Evolutionary conservation across 2,797 vertebrate genomes (phyloP), one percentile per base, ranked within the genome.

Genomic region (Prunella strophiata): DNA sequence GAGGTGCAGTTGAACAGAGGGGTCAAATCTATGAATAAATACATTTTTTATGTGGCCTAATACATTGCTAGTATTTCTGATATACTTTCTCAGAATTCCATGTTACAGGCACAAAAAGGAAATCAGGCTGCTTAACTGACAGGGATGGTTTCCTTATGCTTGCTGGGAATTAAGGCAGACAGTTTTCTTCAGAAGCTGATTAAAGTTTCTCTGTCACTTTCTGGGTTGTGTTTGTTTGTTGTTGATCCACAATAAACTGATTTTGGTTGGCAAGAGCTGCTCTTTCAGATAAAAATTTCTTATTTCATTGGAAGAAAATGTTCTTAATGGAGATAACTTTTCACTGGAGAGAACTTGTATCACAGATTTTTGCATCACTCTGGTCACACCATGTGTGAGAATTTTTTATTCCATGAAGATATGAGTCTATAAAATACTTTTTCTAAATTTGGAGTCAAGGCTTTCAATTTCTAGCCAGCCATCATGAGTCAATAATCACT

Each of bases 1-100:
- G 59, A 87, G 52, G 52, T 82, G 45, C 71, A 71, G 65, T 73
- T 92, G 71, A 91, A 54, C 72, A 90, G 63, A 88, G 67, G 66
- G 84, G 86, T 81, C 71, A 93, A 86, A 94, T 82, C 76, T 81
- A 91, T 89, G 87, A 94, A 91, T 95, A 94, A 85, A 93, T 91
- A 58, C 57, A 76, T 93, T 95, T 93, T 72, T 93, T 91, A 90
- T 70, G 55, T 93, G 59, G 36, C 32, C 22, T 91, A 78, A 86
- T 85, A 40, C 0, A 0, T 85, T 91, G 22, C 75, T 85, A 34
- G 66, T 73, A 67, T 88, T 93, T 88, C 77, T 90, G 51, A 90
- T 88, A 19, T 36, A 59, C 30, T 88, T 88, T 81, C 71, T 48
- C 13, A 57, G 63, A 62, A 19, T 79, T 91, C 63, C 73, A 36